These are phyloP conservation scores for Drosophila arizonae DNA, from an alignment of 1,140 invertebrate genomes.

Conservation along the genomic window DNA sequence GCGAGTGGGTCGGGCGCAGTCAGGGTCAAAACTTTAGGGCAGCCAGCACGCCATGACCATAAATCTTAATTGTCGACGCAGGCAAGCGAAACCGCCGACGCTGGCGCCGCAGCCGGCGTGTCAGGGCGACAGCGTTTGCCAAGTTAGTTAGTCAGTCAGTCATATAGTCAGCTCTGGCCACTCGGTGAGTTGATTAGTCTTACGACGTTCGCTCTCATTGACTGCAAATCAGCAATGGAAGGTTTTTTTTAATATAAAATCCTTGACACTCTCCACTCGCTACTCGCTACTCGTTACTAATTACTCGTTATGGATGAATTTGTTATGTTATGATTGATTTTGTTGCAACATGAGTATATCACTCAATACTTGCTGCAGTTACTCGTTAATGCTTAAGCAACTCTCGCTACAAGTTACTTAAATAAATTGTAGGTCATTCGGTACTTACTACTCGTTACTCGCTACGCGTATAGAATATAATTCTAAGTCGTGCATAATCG, in stretches of 20 bases:
- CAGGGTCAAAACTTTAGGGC: conserved; percentile 51
- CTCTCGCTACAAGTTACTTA: no score
- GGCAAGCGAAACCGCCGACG: conserved; percentile 65
- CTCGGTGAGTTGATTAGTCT: conserved; percentile 7
- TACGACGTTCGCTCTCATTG: conserved; percentile 8
- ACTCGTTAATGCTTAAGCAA: not conserved
- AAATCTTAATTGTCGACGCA: conserved; percentile 77
- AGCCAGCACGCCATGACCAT: conserved; percentile 71
- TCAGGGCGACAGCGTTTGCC: conserved; percentile 31
- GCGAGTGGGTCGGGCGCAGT: conserved; percentile 10
- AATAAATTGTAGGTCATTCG: no score
- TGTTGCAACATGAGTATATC: no score
- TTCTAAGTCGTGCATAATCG: no score
- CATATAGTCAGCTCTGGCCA: conserved; percentile 9
- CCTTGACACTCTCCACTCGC: no score
- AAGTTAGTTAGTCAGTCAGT: conserved; percentile 25
- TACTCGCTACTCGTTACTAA: not conserved
- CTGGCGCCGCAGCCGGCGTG: conserved; percentile 28
- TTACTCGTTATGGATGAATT: not conserved
- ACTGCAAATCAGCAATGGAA: not conserved
- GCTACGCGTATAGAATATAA: not conserved
- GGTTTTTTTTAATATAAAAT: not conserved
- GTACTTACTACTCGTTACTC: conserved; percentile 1
- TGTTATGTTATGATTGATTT: no score
- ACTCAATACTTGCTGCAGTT: no score